Evolutionary conservation across 2,888 invertebrate species (phyloP).

Genomic region (Lysandra coridon): DNA sequence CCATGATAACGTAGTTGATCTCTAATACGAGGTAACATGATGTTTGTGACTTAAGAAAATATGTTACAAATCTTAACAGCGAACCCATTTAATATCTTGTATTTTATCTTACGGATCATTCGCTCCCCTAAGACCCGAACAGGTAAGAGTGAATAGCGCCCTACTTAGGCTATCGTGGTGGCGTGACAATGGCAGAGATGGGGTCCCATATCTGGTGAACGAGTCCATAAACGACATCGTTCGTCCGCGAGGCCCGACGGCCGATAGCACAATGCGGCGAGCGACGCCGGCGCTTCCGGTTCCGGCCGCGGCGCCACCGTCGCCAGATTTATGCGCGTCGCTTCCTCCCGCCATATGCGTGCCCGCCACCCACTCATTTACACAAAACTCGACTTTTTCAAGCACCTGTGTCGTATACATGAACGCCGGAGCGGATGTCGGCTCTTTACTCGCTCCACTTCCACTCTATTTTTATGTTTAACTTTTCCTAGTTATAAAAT

Average conservation of each 20-base stretch:
- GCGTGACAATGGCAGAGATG: conserved; percentile 67
- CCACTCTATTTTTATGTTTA: conserved; percentile 42
- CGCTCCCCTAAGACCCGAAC: neutral
- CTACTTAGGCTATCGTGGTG: conserved; percentile 59
- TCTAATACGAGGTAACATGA: no score
- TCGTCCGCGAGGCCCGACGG: conserved; percentile 72
- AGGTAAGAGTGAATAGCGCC: conserved; percentile 42
- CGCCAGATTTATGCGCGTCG: conserved; percentile 77
- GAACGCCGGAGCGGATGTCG: conserved; percentile 56
- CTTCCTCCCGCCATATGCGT: conserved; percentile 77
- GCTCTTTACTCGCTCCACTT: conserved; percentile 52
- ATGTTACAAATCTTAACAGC: neutral
- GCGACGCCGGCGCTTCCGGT: conserved; percentile 77
- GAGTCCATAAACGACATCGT: conserved; percentile 73
- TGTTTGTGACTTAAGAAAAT: no score
- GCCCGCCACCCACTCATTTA: conserved; percentile 72
- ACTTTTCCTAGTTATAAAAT: conserved; percentile 38
- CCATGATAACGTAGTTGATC: no score
- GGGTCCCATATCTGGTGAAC: conserved; percentile 65
- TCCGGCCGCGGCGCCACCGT: conserved; percentile 77
- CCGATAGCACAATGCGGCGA: conserved; percentile 80
- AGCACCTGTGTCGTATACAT: conserved; percentile 62
- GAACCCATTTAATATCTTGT: neutral
- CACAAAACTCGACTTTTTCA: conserved; percentile 77
- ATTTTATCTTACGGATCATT: conserved; percentile 7